Percentiles rank a stretch among this genome's conserved stretches.
Evolutionary conservation across 2,113 vertebrate species (phyloP).

Genomic region (Delphinapterus leucas): DNA sequence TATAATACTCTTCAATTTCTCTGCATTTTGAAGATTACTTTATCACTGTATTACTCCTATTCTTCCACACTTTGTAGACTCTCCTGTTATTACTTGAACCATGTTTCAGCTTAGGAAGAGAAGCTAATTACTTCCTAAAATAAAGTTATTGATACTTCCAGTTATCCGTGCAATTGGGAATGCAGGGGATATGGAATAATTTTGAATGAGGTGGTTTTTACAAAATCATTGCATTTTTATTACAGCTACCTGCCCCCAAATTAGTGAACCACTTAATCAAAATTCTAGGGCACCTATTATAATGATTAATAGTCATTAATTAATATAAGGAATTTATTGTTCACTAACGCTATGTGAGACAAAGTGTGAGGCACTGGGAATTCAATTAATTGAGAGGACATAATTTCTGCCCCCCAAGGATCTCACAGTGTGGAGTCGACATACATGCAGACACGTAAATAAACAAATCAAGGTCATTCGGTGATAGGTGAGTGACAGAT

Average conservation of each 20-base stretch:
- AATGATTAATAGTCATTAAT: not conserved
- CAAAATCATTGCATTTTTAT: slow-evolving; percentile 15
- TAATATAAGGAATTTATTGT: not conserved
- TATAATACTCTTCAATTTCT: not conserved
- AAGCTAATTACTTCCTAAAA: not conserved
- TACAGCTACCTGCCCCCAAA: not conserved
- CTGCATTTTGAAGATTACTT: not conserved
- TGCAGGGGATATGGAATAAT: not conserved
- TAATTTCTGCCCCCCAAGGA: not conserved
- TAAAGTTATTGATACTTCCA: not conserved
- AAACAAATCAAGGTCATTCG: not conserved
- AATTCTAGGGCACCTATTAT: not conserved
- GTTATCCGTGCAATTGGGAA: not conserved
- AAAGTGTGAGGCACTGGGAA: not conserved
- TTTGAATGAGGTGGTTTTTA: not conserved
- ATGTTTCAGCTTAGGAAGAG: slow-evolving; percentile 5
- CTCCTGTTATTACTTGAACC: not conserved
- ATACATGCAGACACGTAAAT: not conserved
- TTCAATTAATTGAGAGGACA: not conserved
- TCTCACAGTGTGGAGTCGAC: not conserved
- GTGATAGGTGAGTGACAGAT: not conserved
- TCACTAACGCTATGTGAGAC: not conserved
- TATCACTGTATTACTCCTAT: not conserved
- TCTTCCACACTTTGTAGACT: not conserved
- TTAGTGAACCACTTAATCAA: not conserved